Percentiles rank a stretch among this genome's conserved stretches.
phyloP scores from a whole-genome alignment of 2,888 invertebrate species.

The Agrochola macilenta region DNA sequence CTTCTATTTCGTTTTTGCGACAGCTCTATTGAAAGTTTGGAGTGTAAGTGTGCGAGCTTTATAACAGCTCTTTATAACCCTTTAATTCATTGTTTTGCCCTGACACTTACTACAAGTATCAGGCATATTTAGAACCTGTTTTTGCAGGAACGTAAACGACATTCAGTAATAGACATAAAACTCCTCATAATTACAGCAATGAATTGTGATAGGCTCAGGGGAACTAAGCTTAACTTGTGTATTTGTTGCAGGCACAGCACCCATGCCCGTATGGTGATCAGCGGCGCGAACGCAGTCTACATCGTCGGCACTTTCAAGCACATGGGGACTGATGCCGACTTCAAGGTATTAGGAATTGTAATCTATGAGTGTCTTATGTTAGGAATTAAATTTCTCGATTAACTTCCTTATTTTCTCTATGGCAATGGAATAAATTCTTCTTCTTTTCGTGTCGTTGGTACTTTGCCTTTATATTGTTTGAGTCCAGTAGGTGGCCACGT shows the following conservation, averaged over 20 bases:
- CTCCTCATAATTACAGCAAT: background rate
- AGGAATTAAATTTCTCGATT: background rate
- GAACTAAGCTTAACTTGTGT: background rate
- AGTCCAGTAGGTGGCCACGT: too few species aligned
- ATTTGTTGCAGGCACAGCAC: slow-evolving; percentile 92
- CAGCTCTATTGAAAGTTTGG: slow-evolving; percentile 12
- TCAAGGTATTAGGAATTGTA: slow-evolving; percentile 88
- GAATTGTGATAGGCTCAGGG: too few species aligned
- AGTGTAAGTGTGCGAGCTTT: background rate
- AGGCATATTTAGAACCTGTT: background rate
- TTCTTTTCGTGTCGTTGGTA: too few species aligned
- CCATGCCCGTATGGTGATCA: slow-evolving; percentile 95
- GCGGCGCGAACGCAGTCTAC: slow-evolving; percentile 94
- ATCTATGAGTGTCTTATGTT: background rate
- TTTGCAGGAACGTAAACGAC: background rate
- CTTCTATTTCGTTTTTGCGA: slow-evolving; percentile 28
- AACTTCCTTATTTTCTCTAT: background rate
- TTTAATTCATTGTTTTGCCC: background rate
- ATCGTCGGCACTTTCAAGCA: slow-evolving; percentile 95
- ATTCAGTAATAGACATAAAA: background rate
- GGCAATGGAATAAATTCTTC: too few species aligned
- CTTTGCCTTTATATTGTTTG: too few species aligned
- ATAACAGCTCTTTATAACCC: background rate
- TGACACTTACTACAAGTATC: background rate
- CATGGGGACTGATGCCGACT: slow-evolving; percentile 93